A percentile compares a stretch with the other conserved stretches of the same genome.
Evolutionary conservation across 1,140 invertebrate genomes (phyloP).

Genomic region (Himalopsyche phryganea): DNA sequence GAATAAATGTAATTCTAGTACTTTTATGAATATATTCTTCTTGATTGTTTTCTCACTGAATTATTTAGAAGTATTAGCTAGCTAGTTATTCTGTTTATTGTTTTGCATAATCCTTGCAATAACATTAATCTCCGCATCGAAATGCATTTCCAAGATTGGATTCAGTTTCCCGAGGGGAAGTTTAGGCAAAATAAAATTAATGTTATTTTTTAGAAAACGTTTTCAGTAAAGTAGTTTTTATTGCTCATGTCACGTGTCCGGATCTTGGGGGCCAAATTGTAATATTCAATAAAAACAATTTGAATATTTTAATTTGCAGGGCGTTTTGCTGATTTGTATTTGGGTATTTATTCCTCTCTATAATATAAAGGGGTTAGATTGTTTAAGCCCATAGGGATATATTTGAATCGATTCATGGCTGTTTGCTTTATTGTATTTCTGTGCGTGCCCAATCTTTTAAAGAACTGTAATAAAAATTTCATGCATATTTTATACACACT

Average conservation of each 20-base stretch:
- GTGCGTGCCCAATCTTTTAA: too few species aligned
- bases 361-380: background rate
- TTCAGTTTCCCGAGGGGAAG: constrained; percentile 7
- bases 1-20: too few species aligned
- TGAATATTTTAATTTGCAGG: constrained; percentile 28
- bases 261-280: background rate
- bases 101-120: background rate
- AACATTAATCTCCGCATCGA: constrained; percentile 7
- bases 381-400: background rate
- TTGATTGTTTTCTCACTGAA: too few species aligned
- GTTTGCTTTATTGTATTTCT: background rate
- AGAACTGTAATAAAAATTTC: too few species aligned
- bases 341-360: background rate
- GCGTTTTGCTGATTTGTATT: constrained; percentile 8
- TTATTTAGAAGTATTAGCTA: too few species aligned
- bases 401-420: background rate
- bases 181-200: background rate
- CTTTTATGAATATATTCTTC: too few species aligned
- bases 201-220: background rate
- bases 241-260: constrained; percentile 13
- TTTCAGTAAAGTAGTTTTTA: constrained; percentile 7
- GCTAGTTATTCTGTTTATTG: too few species aligned
- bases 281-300: constrained; percentile 23
- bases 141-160: constrained; percentile 19
- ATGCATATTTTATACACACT: too few species aligned